Conservation (phyloP, 2,888 invertebrate genomes). For the Dioctria rufipes region DNA sequence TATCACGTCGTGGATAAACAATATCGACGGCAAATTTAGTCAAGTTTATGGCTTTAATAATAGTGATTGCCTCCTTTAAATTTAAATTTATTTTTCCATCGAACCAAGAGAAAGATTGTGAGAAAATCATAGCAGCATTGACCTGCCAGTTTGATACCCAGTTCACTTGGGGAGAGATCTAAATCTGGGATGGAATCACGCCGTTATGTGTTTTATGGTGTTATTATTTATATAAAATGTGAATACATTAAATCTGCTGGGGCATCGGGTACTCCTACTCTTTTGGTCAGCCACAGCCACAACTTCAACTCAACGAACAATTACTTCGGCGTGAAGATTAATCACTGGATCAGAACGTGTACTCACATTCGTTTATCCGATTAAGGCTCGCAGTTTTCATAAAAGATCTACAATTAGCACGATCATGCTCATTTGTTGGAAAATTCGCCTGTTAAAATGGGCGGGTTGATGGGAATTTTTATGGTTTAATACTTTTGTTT, state of each 20-base stretch:
- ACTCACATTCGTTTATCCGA: conserved; percentile 27
- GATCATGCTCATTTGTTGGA: conserved; percentile 47
- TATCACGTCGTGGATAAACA: conserved; percentile 54
- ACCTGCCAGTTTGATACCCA: conserved; percentile 36
- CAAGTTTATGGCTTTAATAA: conserved; percentile 59
- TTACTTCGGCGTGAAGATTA: conserved; percentile 53
- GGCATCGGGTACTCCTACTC: conserved; percentile 55
- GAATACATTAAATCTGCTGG: conserved; percentile 55
- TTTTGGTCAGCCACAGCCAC: conserved; percentile 28
- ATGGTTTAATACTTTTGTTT: conserved; percentile 11
- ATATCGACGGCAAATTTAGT: conserved; percentile 58
- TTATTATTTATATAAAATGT: conserved; percentile 59
- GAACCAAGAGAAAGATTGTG: conserved; percentile 55
- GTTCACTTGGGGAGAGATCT: conserved; percentile 21
- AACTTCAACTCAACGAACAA: conserved; percentile 49
- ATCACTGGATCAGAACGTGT: conserved; percentile 44
- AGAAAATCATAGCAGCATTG: conserved; percentile 59
- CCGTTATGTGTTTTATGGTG: conserved; percentile 59
- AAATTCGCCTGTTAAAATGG: conserved; percentile 33
- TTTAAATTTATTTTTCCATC: conserved; percentile 59
- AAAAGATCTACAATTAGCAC: conserved; percentile 48
- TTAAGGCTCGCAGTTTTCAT: conserved; percentile 27
- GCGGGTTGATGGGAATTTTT: conserved; percentile 37
- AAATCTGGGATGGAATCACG: conserved; percentile 56
- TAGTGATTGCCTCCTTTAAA: conserved; percentile 60